These are phyloP conservation scores for Cosmorhoe ocellata DNA, from an alignment of 2,888 invertebrate species.

Conservation along the genomic window DNA sequence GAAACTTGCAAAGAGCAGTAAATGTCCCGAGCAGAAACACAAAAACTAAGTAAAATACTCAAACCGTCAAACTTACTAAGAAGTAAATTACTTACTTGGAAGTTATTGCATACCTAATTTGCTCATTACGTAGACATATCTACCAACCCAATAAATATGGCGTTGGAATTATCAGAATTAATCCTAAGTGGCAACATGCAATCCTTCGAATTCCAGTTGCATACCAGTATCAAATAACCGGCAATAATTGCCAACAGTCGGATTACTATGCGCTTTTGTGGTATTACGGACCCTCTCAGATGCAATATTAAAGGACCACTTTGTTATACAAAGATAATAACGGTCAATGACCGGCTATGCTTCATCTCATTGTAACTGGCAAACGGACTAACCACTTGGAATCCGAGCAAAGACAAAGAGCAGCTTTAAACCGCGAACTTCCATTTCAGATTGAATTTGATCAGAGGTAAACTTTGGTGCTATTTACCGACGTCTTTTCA, in stretches of 20 bases:
- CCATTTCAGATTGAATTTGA: constrained; percentile 17
- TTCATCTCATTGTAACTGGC: constrained; percentile 40
- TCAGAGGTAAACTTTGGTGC: constrained; percentile 8
- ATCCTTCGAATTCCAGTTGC: constrained; percentile 11
- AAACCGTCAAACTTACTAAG: not conserved
- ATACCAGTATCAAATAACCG: constrained; percentile 31
- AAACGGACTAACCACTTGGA: constrained; percentile 35
- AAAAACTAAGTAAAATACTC: not conserved
- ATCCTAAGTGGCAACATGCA: constrained; percentile 9
- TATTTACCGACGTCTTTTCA: constrained; percentile 3
- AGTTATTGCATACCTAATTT: not conserved
- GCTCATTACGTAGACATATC: not conserved
- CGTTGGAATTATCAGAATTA: not conserved
- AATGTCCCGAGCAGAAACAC: not conserved
- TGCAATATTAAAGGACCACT: constrained; percentile 48
- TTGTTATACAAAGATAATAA: constrained; percentile 52
- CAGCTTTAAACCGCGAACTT: constrained; percentile 15
- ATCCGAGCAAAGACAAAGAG: constrained; percentile 31
- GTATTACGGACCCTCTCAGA: constrained; percentile 40
- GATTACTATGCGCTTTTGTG: constrained; percentile 44
- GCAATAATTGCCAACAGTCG: constrained; percentile 40
- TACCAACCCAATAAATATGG: not conserved
- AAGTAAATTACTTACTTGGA: not conserved
- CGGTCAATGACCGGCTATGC: constrained; percentile 46
- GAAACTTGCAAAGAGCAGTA: constrained; percentile 5